A percentile compares a stretch with the other conserved stretches of the same genome.
phyloP scores from a whole-genome alignment of 2,113 vertebrate genomes.

The Hippocampus comes region DNA sequence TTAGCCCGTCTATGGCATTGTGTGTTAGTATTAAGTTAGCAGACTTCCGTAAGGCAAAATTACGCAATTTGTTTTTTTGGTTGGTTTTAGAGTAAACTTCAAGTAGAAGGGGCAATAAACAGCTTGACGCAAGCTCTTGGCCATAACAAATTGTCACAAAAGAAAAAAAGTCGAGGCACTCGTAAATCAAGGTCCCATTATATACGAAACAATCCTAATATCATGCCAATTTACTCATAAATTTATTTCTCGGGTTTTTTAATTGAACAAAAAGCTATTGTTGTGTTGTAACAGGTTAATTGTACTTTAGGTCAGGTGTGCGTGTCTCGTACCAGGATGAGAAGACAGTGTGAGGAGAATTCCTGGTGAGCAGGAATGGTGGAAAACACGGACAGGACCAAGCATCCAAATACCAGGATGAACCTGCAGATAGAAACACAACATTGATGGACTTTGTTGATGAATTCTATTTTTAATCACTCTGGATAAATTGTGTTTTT shows the following conservation, averaged over 20 bases:
- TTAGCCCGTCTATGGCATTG: too few species aligned
- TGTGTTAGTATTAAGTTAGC: too few species aligned
- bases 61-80: too few species aligned
- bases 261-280: not conserved
- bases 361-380: conserved; percentile 93
- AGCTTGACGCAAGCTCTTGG: too few species aligned
- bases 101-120: too few species aligned
- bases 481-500: not conserved
- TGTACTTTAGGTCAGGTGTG: not conserved
- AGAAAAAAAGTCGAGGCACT: too few species aligned
- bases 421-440: conserved; percentile 77
- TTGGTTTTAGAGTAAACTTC: too few species aligned
- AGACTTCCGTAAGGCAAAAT: too few species aligned
- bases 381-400: conserved; percentile 98
- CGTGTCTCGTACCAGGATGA: conserved; percentile 88
- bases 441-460: not conserved
- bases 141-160: too few species aligned
- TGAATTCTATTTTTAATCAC: not conserved
- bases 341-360: conserved; percentile 91
- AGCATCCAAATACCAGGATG: conserved; percentile 96
- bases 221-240: too few species aligned
- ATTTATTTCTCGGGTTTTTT: not conserved
- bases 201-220: too few species aligned
- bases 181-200: too few species aligned
- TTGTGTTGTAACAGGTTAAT: not conserved